Evolutionary conservation across 2,113 vertebrate genomes (phyloP).

Genomic region (Chitala chitala): DNA sequence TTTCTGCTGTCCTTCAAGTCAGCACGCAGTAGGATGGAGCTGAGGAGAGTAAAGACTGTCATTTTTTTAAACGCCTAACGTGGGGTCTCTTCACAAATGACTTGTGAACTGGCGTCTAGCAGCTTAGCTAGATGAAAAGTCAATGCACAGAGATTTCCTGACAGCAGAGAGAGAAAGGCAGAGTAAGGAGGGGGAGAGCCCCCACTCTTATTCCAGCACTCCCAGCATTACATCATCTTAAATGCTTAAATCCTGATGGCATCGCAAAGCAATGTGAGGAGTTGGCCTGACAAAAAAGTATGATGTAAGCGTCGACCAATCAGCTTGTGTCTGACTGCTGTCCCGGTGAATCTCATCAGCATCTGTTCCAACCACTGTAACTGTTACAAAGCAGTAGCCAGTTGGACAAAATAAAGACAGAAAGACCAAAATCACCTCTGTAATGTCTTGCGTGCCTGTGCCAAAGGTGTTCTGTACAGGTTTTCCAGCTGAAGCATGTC

Average conservation of each 20-base stretch:
- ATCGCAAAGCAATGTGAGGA: slow-evolving; percentile 38
- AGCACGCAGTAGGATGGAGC: no score
- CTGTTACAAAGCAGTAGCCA: slow-evolving; percentile 27
- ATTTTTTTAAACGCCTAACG: no score
- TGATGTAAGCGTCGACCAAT: slow-evolving; percentile 63
- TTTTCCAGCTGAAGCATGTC: neutral
- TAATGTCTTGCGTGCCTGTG: neutral
- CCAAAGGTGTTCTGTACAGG: neutral
- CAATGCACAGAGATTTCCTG: neutral
- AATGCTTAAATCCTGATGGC: slow-evolving; percentile 63
- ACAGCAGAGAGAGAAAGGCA: neutral
- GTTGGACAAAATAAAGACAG: neutral
- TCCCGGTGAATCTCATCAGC: no score
- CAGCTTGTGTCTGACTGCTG: slow-evolving; percentile 25
- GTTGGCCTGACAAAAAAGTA: slow-evolving; percentile 22
- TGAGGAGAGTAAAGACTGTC: no score
- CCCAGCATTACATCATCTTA: slow-evolving; percentile 61
- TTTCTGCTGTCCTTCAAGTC: no score
- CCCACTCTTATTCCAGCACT: slow-evolving; percentile 33
- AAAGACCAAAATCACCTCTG: neutral
- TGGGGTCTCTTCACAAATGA: no score
- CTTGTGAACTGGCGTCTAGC: neutral
- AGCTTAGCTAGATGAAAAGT: slow-evolving; percentile 6
- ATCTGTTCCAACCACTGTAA: slow-evolving; percentile 31
- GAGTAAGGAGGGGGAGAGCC: slow-evolving; percentile 6